Evolutionary conservation across 2,888 invertebrate species (phyloP), one percentile per base, ranked within the genome.

Genomic region (Zeuzera pyrina): DNA sequence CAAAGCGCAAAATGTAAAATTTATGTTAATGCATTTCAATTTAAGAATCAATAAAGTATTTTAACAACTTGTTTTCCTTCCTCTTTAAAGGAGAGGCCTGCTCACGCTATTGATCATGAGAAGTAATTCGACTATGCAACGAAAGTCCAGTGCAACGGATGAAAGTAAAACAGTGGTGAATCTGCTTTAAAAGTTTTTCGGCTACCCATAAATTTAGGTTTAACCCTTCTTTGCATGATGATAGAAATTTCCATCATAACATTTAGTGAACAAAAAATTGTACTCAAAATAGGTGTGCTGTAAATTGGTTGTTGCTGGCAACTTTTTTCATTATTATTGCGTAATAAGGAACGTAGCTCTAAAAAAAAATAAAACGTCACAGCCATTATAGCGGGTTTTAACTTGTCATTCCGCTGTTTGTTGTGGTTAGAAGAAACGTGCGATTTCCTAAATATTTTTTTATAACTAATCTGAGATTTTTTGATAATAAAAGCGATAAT

Each of bases 291-390:
- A 41, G 29, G 33, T 47, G 48, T 49, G 49, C 43, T 49, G 40
- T 52, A 47, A 43, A 52, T 52, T 51, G 43, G 36, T 56, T 52
- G 50, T 42, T 48, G 55, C 45, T 49, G 45, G 49, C 42, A 52
- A 51, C 49, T 19, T 52, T 48, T 47, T 48, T 45, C 29, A 29
- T 33, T 31, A 38, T 43, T 35, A 38, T 43, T 28, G 49, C 44
- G 44, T 49, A 47, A 15, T 49, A 49, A 43, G 29, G 49, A 51
- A 53, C 41, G 46, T 48, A 48, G 46, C 43, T 46, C 43, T 49
- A 32, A 46, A 49, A 46, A 49, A 49, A 52, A 30, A 48, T 33
- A 42, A 35, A 53, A 46, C 45, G 35, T 46, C 41, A 48, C 45
- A 49, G 47, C 47, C 8, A 50, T 47, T 47, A 45, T 45, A 41